Evolutionary conservation across 2,113 vertebrate species (phyloP).

Genomic region (Sciurus niger): DNA sequence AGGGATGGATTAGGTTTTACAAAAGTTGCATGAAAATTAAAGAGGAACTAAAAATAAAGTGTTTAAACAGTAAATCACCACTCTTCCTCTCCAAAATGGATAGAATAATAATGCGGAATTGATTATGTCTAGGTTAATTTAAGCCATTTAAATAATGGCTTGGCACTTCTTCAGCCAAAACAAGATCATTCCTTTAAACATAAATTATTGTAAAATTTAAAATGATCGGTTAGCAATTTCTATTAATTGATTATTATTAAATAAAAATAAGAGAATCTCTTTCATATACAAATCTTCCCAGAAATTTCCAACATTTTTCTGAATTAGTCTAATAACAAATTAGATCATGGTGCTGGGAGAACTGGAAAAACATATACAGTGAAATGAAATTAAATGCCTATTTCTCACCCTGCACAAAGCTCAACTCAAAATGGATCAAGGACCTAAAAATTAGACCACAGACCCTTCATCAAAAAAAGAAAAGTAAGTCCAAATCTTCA

Average conservation of each 20-base stretch:
- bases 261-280: conserved; percentile 43
- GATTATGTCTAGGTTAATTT: neutral
- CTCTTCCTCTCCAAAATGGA: neutral
- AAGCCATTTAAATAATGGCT: neutral
- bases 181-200: neutral
- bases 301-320: conserved; percentile 50
- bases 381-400: too few species aligned
- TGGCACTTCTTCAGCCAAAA: neutral
- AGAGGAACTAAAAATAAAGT: neutral
- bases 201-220: neutral
- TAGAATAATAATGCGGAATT: neutral
- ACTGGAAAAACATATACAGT: too few species aligned
- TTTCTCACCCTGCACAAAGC: too few species aligned
- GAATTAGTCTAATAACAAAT: conserved; percentile 55
- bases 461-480: too few species aligned
- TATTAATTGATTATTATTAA: conserved; percentile 38
- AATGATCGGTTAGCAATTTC: conserved; percentile 10
- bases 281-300: conserved; percentile 32
- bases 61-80: neutral
- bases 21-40: neutral
- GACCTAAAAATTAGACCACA: too few species aligned
- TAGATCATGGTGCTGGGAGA: neutral
- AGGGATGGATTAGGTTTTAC: neutral
- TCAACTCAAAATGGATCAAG: too few species aligned
- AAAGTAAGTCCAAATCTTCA: too few species aligned